phyloP scores from a whole-genome alignment of 2,113 vertebrate species.

The Myotis lucifugus region DNA sequence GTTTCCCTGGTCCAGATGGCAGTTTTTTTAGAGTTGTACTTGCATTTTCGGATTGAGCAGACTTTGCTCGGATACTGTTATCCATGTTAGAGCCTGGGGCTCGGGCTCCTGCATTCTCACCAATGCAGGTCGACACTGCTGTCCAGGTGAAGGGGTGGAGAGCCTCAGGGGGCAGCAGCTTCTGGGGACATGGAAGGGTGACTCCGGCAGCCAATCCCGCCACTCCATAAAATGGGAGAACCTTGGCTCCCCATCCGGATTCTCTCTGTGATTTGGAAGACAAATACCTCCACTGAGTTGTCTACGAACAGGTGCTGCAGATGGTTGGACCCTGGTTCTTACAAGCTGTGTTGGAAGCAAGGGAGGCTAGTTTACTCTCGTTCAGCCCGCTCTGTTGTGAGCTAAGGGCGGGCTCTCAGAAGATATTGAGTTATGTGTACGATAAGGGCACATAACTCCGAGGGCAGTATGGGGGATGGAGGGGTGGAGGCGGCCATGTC shows the following conservation, averaged over 20 bases:
- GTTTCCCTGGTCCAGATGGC: conserved; percentile 70
- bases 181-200: neutral
- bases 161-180: neutral
- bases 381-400: neutral
- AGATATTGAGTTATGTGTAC: neutral
- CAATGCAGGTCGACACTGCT: neutral
- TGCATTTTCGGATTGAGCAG: conserved; percentile 45
- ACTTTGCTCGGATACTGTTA: neutral
- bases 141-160: neutral
- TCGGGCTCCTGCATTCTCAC: neutral
- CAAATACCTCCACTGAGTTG: neutral
- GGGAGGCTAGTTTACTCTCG: neutral
- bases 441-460: neutral
- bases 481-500: fast-evolving
- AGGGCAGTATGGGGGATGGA: fast-evolving
- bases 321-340: neutral
- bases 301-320: neutral
- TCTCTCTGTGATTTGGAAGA: conserved; percentile 28
- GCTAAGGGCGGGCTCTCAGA: neutral
- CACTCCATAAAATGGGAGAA: neutral
- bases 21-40: conserved; percentile 28
- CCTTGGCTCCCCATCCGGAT: neutral
- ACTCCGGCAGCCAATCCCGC: neutral
- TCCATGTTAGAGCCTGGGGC: neutral
- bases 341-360: neutral